Conservation (phyloP, 2,113 vertebrate genomes). For the Notarius lentiginosus region DNA sequence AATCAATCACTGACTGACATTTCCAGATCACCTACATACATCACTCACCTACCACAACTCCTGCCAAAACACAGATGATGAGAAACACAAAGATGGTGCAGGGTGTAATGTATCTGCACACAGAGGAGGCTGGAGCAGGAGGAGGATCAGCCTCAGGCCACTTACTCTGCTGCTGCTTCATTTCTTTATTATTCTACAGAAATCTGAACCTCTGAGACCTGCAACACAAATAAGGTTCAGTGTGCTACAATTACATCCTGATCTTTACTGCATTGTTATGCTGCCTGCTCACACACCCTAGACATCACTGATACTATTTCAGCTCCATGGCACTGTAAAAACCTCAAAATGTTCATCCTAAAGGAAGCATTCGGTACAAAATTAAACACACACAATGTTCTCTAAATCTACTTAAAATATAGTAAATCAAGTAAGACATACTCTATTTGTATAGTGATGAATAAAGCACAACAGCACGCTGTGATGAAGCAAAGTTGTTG, state of each 20-base stretch:
- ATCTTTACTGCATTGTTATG: conserved; percentile 5
- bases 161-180: conserved; percentile 64
- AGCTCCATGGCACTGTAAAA: neutral
- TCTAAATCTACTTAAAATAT: no score
- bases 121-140: conserved; percentile 32
- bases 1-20: neutral
- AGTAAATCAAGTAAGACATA: no score
- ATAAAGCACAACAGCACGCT: neutral
- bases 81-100: conserved; percentile 65
- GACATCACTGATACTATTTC: neutral
- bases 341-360: neutral
- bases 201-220: conserved; percentile 38
- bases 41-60: conserved; percentile 68
- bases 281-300: neutral
- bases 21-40: neutral
- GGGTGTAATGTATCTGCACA: conserved; percentile 52
- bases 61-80: conserved; percentile 62
- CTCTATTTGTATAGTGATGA: neutral
- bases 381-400: neutral
- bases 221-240: conserved; percentile 23
- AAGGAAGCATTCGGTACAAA: neutral
- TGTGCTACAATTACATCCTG: conserved; percentile 4
- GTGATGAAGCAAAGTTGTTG: neutral
- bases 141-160: conserved; percentile 52
- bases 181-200: conserved; percentile 61